Evolutionary conservation across 1,140 invertebrate genomes (phyloP).

Genomic region (Penaeus chinensis): DNA sequence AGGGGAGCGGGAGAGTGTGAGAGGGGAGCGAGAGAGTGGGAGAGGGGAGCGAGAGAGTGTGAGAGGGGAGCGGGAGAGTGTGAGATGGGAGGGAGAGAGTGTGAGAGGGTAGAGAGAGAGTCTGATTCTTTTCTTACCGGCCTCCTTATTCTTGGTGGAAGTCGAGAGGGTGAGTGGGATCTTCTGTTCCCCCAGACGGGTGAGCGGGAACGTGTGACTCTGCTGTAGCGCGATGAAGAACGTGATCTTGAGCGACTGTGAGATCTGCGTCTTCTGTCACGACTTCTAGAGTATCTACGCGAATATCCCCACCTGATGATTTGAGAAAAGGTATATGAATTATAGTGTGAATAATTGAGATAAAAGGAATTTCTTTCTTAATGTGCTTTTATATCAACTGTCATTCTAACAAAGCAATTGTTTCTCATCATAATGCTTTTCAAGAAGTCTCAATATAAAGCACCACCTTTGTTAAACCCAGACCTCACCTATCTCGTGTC

Average conservation of each 20-base stretch:
- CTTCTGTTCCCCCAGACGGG: slow-evolving; percentile 23
- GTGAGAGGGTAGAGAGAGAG: no score
- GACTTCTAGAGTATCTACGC: slow-evolving; percentile 16
- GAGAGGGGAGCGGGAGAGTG: no score
- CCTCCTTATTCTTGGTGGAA: slow-evolving; percentile 33
- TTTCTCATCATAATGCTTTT: background rate
- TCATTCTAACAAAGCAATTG: no score
- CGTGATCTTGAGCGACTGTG: slow-evolving; percentile 34
- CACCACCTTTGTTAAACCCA: background rate
- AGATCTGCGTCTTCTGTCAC: slow-evolving; percentile 28
- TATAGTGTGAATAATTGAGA: background rate
- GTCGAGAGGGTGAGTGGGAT: slow-evolving; percentile 25
- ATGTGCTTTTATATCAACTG: no score
- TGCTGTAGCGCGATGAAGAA: slow-evolving; percentile 35
- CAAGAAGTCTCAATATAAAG: background rate
- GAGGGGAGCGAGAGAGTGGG: no score
- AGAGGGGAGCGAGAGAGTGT: no score
- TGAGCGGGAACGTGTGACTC: slow-evolving; percentile 29
- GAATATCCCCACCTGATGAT: slow-evolving; percentile 35
- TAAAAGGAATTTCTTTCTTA: no score
- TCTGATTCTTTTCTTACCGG: background rate
- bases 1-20: fast-evolving
- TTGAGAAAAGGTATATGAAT: background rate
- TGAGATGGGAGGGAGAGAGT: no score
- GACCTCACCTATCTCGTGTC: slow-evolving; percentile 34